Evolutionary conservation across 2,797 vertebrate species (phyloP), one percentile per base, ranked within the genome.

Genomic region (Psittacula derbiana): DNA sequence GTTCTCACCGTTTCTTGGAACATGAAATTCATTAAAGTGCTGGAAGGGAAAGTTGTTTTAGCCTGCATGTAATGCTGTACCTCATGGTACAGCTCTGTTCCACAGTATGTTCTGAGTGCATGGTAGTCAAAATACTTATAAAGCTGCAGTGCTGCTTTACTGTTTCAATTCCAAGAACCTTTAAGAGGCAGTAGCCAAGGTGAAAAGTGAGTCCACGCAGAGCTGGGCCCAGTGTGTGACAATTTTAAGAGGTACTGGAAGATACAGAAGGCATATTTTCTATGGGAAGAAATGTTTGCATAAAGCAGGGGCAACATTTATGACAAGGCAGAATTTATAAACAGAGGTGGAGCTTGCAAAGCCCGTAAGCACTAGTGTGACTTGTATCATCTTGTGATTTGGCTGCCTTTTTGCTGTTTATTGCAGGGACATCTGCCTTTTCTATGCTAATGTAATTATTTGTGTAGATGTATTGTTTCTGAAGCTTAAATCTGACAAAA

Each of bases 1-100:
- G 75, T 85, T 91, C 91, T 96, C 88, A 83, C 55, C 66, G 19
- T 88, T 69, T 47, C 60, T 91, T 24, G 53, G 80, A 86, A 75
- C 16, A 0, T 44, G 66, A 67, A 78, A 86, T 86, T 50, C 53
- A 49, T 95, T 79, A 47, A 62, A 73, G 83, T 30, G 76, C 64
- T 72, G 88, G 94, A 69, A 80, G 86, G 73, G 40, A 58, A 91
- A 78, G 73, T 28, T 82, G 15, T 80, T 93, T 60, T 64, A 66
- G 82, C 47, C 82, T 30, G 62, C 24, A 1, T 41, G 43, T 82
- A 79, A 28, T 36, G 11, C 69, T 33, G 40, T 44, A 41, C 25
- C 1, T 8, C 79, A 47, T 66, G 75, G 64, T 71, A 28, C 57
- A 33, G 57, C 81, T 83, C 90, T 71, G 49, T 60, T 81, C n/a